Percentiles rank a stretch among this genome's conserved stretches.
Conservation (phyloP, 2,888 invertebrate genomes). For the Eristalinus sepulchralis region DNA sequence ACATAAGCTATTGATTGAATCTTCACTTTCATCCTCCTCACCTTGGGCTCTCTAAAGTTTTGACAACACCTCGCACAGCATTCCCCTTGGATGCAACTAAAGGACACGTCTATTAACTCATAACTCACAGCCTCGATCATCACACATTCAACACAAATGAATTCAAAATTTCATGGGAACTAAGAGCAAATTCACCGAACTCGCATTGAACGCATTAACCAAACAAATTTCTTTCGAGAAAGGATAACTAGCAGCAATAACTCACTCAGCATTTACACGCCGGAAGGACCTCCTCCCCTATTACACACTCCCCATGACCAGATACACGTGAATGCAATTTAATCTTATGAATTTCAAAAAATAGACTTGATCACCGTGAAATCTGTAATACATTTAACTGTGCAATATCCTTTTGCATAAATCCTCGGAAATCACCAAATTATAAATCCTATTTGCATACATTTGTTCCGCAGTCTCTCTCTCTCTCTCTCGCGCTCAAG, state of each 20-base stretch:
- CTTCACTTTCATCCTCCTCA: too few species aligned
- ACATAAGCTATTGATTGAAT: too few species aligned
- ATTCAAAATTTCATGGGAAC: slow-evolving; percentile 30
- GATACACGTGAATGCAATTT: neutral
- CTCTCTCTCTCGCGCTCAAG: neutral
- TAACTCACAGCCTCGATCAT: neutral
- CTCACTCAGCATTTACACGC: slow-evolving; percentile 28
- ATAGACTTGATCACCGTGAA: slow-evolving; percentile 51
- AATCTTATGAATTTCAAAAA: slow-evolving; percentile 31
- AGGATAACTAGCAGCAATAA: slow-evolving; percentile 44
- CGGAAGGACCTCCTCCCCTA: neutral
- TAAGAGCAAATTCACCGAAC: neutral
- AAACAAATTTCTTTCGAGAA: slow-evolving; percentile 2
- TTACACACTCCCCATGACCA: neutral
- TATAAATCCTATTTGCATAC: slow-evolving; percentile 69
- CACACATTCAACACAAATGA: neutral
- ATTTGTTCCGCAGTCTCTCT: slow-evolving; percentile 57
- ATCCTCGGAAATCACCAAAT: slow-evolving; percentile 60
- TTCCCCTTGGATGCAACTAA: neutral
- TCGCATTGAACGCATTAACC: slow-evolving; percentile 7
- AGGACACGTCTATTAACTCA: neutral
- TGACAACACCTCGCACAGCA: too few species aligned
- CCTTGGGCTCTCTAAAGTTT: too few species aligned
- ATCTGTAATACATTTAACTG: slow-evolving; percentile 55
- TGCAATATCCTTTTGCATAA: slow-evolving; percentile 63